Evolutionary conservation across 1,140 invertebrate genomes (phyloP).

Genomic region (Meloidogyne floridensis): DNA sequence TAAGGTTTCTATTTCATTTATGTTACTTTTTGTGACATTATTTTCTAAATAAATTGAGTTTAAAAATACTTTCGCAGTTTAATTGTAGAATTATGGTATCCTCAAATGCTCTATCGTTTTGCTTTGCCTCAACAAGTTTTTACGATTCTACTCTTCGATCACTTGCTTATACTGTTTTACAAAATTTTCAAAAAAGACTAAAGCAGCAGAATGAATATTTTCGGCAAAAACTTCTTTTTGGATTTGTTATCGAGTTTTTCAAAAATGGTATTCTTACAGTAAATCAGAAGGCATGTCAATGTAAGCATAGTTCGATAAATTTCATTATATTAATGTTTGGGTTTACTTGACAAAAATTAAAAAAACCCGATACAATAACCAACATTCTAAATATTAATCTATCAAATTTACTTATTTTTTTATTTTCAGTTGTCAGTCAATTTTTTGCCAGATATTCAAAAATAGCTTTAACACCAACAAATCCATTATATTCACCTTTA

Average conservation of each 20-base stretch:
- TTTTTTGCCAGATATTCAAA: constrained; percentile 58
- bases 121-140: constrained; percentile 52
- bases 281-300: constrained; percentile 46
- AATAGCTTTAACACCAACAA: constrained; percentile 45
- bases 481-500: constrained; percentile 50
- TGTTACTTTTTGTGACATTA: too few species aligned
- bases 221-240: constrained; percentile 41
- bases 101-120: constrained; percentile 52
- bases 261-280: constrained; percentile 48
- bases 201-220: constrained; percentile 52
- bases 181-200: constrained; percentile 36
- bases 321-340: background rate
- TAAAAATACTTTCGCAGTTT: constrained; percentile 39
- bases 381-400: constrained; percentile 8
- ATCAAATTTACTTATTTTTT: background rate
- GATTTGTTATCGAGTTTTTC: constrained; percentile 49
- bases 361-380: too few species aligned
- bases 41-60: background rate
- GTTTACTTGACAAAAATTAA: too few species aligned
- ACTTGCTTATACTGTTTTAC: constrained; percentile 46
- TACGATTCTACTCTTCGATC: constrained; percentile 37
- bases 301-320: constrained; percentile 28
- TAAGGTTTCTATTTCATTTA: background rate
- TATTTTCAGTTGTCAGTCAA: constrained; percentile 58
- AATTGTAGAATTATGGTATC: constrained; percentile 39